Conservation (phyloP, 64 coral and sea anemone genomes). For the Stylophora pistillata region DNA sequence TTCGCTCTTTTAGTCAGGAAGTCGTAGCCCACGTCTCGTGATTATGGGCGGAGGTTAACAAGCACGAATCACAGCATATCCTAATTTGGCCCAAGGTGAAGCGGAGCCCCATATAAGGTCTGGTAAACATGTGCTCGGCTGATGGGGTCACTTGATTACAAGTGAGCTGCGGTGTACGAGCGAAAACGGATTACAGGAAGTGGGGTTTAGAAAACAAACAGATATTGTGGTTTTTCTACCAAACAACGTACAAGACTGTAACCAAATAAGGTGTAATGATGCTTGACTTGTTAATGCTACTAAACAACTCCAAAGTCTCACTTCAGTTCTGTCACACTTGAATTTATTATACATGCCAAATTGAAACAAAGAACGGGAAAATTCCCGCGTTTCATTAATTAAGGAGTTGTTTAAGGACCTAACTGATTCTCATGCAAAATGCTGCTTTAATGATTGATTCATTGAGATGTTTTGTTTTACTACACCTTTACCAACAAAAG, state of each 20-base stretch:
- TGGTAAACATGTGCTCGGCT: conserved; percentile 30
- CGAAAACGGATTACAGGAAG: conserved; percentile 9
- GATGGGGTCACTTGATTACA: conserved; percentile 2
- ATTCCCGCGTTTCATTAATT: too few relatives aligned
- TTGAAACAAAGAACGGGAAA: too few relatives aligned
- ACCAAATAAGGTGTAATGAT: conserved; percentile 35
- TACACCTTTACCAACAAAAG: too few relatives aligned
- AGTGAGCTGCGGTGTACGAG: background rate
- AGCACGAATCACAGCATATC: background rate
- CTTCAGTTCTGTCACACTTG: too few relatives aligned
- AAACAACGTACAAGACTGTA: background rate
- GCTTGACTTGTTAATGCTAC: too few relatives aligned
- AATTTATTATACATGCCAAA: too few relatives aligned
- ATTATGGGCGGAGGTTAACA: conserved; percentile 8
- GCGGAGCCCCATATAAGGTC: conserved; percentile 19
- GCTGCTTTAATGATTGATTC: too few relatives aligned
- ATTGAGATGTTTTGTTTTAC: too few relatives aligned
- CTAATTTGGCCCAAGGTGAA: conserved; percentile 23
- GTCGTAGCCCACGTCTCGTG: background rate
- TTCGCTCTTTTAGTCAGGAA: conserved; percentile 8
- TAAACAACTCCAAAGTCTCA: too few relatives aligned
- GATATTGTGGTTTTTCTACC: background rate
- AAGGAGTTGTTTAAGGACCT: too few relatives aligned
- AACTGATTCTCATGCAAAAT: too few relatives aligned
- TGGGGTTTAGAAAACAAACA: background rate